Evolutionary conservation across 1,140 invertebrate genomes (phyloP), one percentile per base, ranked within the genome.

Genomic region (Drosophila nigromelanica): DNA sequence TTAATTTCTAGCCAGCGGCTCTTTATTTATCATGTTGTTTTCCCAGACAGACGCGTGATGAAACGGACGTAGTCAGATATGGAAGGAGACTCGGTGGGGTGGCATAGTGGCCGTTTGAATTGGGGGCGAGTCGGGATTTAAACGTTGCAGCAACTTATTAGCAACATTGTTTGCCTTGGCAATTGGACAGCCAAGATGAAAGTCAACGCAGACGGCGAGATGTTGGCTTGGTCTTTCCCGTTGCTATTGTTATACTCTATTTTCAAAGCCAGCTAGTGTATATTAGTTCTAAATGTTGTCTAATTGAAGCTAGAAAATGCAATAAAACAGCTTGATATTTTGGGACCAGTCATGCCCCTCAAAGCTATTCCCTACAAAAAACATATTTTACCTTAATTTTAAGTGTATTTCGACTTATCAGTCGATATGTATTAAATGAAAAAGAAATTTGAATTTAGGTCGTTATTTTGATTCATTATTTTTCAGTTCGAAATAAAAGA

Each of bases 21-120:
- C 81, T 89, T 87, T 89, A 89, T 87, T 87, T 87, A 87, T 87
- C 80, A 89, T 89, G 76, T 83, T 83, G 76, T 77, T 87, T 68
- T 64, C 27, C 42, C 45, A 48, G 24, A 66, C 80, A 59, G 58
- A 63, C 75, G 33, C 8, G 7, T 35, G 33, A 8, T 35, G 33
- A 27, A 27, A 27, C 27, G 27, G 27, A 7, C 33, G 33, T 3
- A 67, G 62, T 6, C 0, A 48, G 33, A 55, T 39, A 52, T 42
- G 40, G 30, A 12, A 5, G 14, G 4, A 3, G 27, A 8, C 21
- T 4, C 21, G 33, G 8, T 35, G 33, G 47, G 12, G 7, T 7
- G 21, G 2, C 24, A 14, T 11, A 1, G 11, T 15, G 8, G 12
- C 12, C 4, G n/a, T 2, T 15, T 5, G 6, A 18, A 11, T 30